phyloP scores from a whole-genome alignment of 2,113 vertebrate species.

The Coracopsis vasa region DNA sequence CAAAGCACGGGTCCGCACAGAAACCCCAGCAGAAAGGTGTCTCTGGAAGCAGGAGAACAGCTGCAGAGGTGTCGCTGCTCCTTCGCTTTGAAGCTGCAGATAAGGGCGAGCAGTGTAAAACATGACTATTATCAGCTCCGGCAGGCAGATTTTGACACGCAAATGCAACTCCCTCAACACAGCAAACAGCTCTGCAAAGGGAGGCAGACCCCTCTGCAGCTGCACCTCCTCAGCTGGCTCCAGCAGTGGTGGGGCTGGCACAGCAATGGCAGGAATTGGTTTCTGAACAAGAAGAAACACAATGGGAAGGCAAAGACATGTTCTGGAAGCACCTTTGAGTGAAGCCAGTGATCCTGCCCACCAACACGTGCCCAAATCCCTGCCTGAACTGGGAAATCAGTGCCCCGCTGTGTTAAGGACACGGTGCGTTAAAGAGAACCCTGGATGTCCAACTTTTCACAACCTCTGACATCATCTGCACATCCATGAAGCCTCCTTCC shows the following conservation, averaged over 20 bases:
- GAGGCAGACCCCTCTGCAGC: not conserved
- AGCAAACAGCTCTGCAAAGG: not conserved
- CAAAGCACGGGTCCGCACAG: not conserved
- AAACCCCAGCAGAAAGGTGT: not conserved
- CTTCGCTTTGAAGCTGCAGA: not conserved
- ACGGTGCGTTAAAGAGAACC: fast-evolving
- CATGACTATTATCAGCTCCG: not conserved
- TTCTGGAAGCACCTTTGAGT: not conserved
- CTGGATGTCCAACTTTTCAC: not conserved
- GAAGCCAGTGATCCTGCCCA: not conserved
- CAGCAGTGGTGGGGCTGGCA: fast-evolving
- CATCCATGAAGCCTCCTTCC: not conserved
- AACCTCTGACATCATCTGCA: not conserved
- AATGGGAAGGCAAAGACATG: not conserved
- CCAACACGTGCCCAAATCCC: fast-evolving
- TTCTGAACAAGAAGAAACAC: fast-evolving
- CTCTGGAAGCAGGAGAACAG: not conserved
- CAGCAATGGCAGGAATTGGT: not conserved
- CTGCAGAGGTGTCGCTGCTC: not conserved
- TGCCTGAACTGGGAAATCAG: fast-evolving
- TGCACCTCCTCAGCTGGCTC: not conserved
- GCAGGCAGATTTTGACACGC: not conserved
- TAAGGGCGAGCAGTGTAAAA: not conserved
- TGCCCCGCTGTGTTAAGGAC: not conserved
- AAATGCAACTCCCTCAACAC: not conserved